phyloP scores from a whole-genome alignment of 92 coral and sea anemone genomes.

The Ricordea florida region DNA sequence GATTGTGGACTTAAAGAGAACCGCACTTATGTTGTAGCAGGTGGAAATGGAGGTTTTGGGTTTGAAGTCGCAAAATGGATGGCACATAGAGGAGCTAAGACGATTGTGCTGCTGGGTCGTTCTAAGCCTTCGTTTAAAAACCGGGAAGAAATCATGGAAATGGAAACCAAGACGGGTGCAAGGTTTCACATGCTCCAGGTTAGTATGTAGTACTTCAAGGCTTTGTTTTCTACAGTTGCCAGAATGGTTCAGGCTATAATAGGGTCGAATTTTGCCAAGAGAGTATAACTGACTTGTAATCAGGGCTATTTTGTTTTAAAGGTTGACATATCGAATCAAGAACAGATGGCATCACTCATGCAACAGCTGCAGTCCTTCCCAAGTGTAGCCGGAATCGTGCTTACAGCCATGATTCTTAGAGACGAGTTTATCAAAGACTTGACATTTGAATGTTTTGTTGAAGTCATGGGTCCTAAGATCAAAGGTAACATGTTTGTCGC shows the following conservation, averaged over 20 bases:
- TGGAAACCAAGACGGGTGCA: too few species aligned
- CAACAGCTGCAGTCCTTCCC: constrained; percentile 48
- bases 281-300: too few species aligned
- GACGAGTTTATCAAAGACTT: constrained; percentile 57
- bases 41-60: constrained; percentile 73
- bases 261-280: too few species aligned
- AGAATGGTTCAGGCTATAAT: too few species aligned
- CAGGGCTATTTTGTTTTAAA: too few species aligned
- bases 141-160: too few species aligned
- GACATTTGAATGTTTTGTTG: constrained; percentile 30
- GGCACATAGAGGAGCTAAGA: constrained; percentile 67
- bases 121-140: constrained; percentile 61
- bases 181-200: too few species aligned
- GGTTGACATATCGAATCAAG: constrained; percentile 54
- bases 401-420: constrained; percentile 69
- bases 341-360: constrained; percentile 37
- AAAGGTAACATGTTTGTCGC: constrained; percentile 69
- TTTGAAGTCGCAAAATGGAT: constrained; percentile 76
- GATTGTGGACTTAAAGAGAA: constrained; percentile 50
- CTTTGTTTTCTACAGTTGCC: too few species aligned
- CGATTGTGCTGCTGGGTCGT: constrained; percentile 63
- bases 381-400: constrained; percentile 64
- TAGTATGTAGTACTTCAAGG: too few species aligned
- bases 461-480: constrained; percentile 72
- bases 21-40: constrained; percentile 66